Percentiles rank a stretch among this genome's conserved stretches.
These are phyloP conservation scores for Gonioctena quinquepunctata DNA, from an alignment of 1,140 invertebrate genomes.

Conservation along the genomic window DNA sequence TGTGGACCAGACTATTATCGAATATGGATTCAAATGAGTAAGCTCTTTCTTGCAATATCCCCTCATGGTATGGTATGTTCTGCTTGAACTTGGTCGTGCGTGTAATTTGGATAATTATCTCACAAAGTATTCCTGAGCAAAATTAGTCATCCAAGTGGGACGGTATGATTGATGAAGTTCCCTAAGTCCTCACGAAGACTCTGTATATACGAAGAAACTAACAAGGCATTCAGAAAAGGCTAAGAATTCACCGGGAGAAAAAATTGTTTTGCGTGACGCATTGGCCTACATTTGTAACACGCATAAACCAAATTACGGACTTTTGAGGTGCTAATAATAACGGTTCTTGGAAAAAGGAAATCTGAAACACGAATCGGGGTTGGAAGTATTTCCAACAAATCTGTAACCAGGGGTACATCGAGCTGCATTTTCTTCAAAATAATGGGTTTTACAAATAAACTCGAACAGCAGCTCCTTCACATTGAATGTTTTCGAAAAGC, in stretches of 20 bases:
- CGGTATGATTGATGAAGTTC: not conserved
- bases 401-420: no score
- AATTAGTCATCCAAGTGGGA: not conserved
- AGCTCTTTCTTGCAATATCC: no score
- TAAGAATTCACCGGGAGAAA: not conserved
- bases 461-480: no score
- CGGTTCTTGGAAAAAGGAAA: not conserved
- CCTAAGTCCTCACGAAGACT: not conserved
- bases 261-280: not conserved
- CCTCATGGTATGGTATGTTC: no score
- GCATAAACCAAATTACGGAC: not conserved
- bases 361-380: not conserved
- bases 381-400: no score
- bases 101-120: not conserved
- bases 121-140: not conserved
- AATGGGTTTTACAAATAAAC: no score
- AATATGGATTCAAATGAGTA: no score
- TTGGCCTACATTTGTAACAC: constrained; percentile 12
- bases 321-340: not conserved
- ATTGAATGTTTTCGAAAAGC: no score
- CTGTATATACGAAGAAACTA: not conserved
- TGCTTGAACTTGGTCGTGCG: not conserved
- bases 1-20: no score
- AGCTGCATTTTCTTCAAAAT: no score
- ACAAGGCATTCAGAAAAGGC: not conserved